Evolutionary conservation across 2,888 invertebrate genomes (phyloP), one percentile per base, ranked within the genome.

Genomic region (Trachelus troglodyta): DNA sequence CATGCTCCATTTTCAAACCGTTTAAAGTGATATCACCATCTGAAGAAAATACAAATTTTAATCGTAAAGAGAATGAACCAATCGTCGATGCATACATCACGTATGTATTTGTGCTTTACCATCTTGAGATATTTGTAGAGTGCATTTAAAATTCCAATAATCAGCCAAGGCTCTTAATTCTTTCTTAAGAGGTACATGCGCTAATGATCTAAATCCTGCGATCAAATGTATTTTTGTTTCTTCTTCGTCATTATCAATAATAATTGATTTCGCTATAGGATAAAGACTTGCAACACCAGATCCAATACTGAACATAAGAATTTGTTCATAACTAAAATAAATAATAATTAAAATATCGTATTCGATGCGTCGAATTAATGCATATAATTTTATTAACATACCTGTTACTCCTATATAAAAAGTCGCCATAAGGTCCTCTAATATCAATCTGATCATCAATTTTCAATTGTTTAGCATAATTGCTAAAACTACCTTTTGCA

Each of bases 361-460:
- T 31, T 71, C 56, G 15, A 15, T 56, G 23, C 23, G 56, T 23
- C 9, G 23, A 56, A 56, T 23, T 56, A 56, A 23, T 78, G 34
- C 69, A 78, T 15, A 71, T 33, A 34, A 40, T 77, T 73, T 31
- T 34, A 34, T 76, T 12, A 34, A 76, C 73, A 71, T 73, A 90
- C 90, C 89, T 89, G 78, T 91, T 91, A 71, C 37, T 77, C 69
- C 81, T 77, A 76, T 91, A 91, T 23, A 77, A 74, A 79, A 91
- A 91, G 74, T 90, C 85, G 31, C 90, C 91, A 77, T 91, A 91
- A 56, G 91, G 91, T 37, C 91, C 91, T 81, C 91, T 87, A 6
- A 90, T 78, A 73, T 82, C 80, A 75, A 91, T 81, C 79, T 83
- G 79, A 71, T 89, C 84, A 1, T 82, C 84, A 35, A 86, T 74